Base-by-base conservation (phyloP, 1,140 invertebrate species). In the Cydia strobilella region DNA sequence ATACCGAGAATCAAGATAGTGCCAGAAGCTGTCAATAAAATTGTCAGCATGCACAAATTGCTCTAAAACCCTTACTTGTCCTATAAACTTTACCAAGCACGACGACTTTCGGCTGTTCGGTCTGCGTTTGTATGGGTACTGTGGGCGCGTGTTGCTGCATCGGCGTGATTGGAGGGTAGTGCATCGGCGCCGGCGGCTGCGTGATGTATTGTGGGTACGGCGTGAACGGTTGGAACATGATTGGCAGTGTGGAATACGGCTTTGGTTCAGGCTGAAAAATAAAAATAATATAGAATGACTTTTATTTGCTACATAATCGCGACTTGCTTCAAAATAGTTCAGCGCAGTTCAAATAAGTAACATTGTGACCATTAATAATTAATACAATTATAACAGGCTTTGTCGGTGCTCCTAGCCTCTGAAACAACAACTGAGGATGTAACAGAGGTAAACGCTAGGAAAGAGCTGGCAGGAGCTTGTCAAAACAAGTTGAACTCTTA, bases 191-290 rank as follows among this genome's bases (percentile, higher is more conserved):
- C 0, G 87, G 87, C 12, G 86, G 65, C 18, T 89, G 90, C 45
- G 84, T 78, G 5, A 91, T 83, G 75, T 87, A 90, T 51, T 84
- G 89, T 0, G 87, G 88, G 51, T 90, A 91, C 10, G 90, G 89
- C 15, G 89, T 79, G 65, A 91, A 91, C 18, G 88, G 89, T 74
- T 90, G 89, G 73, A 89, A 91, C 87, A 91, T 91, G 73, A 91
- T 82, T 76, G 88, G 89, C 72, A 92, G 79, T 12, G 88, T 88
- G 39, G 89, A 81, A 71, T 92, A 92, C 2, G 85, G 86, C 72
- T 92, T 92, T 63, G 85, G 80, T 78, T 92, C 90, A 59, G 86
- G 88, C 88, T 90, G 86, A 39, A 82, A 45, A 85, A 18, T 42
- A 35, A 39, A 10, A 9, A 59, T 23, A 4, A 23, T 7, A n/a